Percentiles rank a stretch among this genome's conserved stretches.
Conservation (phyloP, 1,140 invertebrate genomes). For the Plutomurus gul region DNA sequence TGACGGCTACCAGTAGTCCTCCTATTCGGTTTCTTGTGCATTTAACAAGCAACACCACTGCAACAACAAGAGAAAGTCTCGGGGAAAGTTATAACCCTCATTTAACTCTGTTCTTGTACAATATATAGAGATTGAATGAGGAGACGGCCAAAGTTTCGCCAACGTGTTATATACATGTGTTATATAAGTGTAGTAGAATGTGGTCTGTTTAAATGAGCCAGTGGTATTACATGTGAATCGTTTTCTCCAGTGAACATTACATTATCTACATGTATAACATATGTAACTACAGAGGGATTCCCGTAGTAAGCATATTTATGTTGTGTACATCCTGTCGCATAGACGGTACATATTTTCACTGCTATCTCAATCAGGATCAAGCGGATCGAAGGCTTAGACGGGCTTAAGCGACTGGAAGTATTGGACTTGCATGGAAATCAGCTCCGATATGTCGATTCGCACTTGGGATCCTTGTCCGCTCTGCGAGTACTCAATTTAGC, state of each 20-base stretch:
- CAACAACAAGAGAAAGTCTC: neutral
- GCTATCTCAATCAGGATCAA: conserved; percentile 64
- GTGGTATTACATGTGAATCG: neutral
- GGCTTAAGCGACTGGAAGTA: conserved; percentile 77
- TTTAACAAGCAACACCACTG: neutral
- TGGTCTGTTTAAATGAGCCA: conserved; percentile 7
- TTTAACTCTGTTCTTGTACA: neutral
- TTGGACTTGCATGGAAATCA: conserved; percentile 89
- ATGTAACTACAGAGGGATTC: neutral
- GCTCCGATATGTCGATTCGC: conserved; percentile 69
- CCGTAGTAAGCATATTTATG: conserved; percentile 18
- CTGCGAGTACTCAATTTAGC: conserved; percentile 89
- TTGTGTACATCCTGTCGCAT: neutral
- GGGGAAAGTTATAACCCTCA: neutral
- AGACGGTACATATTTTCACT: conserved; percentile 7
- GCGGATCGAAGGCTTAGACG: conserved; percentile 74
- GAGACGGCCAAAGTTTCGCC: no score
- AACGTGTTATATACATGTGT: no score
- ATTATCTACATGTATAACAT: conserved; percentile 19
- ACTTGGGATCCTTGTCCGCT: conserved; percentile 66
- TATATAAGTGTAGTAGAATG: no score
- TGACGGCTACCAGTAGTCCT: neutral
- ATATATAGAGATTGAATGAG: neutral
- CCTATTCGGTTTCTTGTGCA: neutral
- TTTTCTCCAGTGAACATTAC: neutral